These are phyloP conservation scores for Trichomalopsis sarcophagae DNA, from an alignment of 1,140 invertebrate species.

Conservation along the genomic window DNA sequence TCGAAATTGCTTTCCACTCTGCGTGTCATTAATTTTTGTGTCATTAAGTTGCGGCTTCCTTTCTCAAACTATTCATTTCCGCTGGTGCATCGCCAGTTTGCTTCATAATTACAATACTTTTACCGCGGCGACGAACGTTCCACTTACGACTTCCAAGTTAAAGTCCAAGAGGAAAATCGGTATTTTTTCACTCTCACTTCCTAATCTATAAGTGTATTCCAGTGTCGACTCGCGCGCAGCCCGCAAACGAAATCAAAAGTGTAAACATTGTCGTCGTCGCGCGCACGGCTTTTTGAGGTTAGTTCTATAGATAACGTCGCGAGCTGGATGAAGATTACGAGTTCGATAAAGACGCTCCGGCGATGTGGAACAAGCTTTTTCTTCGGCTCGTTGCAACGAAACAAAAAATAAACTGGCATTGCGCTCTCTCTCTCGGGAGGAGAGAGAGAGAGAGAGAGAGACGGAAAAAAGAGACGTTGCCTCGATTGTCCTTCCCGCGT, in stretches of 20 bases:
- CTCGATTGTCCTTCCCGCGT: background rate
- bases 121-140: background rate
- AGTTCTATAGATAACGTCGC: background rate
- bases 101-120: background rate
- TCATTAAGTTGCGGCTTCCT: background rate
- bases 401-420: too few species aligned
- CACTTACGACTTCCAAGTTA: background rate
- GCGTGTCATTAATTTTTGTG: background rate
- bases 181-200: too few species aligned
- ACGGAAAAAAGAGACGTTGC: background rate
- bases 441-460: too few species aligned
- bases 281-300: slow-evolving; percentile 26
- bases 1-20: background rate
- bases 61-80: background rate
- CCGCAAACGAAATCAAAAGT: slow-evolving; percentile 11
- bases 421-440: too few species aligned
- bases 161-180: too few species aligned
- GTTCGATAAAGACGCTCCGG: background rate
- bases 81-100: background rate
- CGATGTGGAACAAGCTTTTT: background rate
- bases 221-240: background rate
- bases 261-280: slow-evolving; percentile 6
- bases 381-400: too few species aligned
- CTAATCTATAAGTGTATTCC: too few species aligned
- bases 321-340: background rate